Evolutionary conservation across 2,113 vertebrate genomes (phyloP).

Genomic region (Rhombomys opimus): DNA sequence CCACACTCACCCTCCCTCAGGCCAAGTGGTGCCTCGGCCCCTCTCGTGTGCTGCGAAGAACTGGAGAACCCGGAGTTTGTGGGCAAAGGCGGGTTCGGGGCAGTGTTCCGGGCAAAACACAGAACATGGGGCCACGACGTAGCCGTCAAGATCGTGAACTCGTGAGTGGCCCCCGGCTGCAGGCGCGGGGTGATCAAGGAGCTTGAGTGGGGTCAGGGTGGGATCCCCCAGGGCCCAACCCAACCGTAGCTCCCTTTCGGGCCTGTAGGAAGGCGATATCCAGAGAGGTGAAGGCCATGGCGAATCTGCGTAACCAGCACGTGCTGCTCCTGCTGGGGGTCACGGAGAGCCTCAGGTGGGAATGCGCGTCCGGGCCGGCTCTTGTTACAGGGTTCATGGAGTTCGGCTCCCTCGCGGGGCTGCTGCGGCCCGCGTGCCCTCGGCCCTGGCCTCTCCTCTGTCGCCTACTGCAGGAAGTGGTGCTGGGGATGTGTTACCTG

Average conservation of each 20-base stretch:
- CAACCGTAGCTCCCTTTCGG: not conserved
- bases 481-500: slow-evolving; percentile 91
- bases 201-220: not conserved
- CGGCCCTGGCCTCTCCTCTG: slow-evolving; percentile 86
- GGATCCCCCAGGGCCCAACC: not conserved
- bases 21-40: fast-evolving
- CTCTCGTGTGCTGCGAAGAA: not conserved
- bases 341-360: not conserved
- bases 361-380: slow-evolving; percentile 60
- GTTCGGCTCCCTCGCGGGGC: slow-evolving; percentile 83
- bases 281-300: slow-evolving; percentile 78
- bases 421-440: slow-evolving; percentile 60
- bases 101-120: slow-evolving; percentile 50
- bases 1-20: not conserved
- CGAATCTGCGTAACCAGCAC: not conserved
- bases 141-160: slow-evolving; percentile 67
- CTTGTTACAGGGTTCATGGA: slow-evolving; percentile 92
- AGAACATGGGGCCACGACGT: not conserved
- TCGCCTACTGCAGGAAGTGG: slow-evolving; percentile 87
- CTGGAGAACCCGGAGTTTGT: not conserved
- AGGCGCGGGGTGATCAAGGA: not conserved
- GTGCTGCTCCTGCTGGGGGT: slow-evolving; percentile 74
- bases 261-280: slow-evolving; percentile 23
- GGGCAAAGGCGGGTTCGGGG: slow-evolving; percentile 18
- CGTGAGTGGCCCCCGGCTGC: slow-evolving; percentile 34